phyloP scores from a whole-genome alignment of 2,888 invertebrate genomes.

The Cosmia pyralina region DNA sequence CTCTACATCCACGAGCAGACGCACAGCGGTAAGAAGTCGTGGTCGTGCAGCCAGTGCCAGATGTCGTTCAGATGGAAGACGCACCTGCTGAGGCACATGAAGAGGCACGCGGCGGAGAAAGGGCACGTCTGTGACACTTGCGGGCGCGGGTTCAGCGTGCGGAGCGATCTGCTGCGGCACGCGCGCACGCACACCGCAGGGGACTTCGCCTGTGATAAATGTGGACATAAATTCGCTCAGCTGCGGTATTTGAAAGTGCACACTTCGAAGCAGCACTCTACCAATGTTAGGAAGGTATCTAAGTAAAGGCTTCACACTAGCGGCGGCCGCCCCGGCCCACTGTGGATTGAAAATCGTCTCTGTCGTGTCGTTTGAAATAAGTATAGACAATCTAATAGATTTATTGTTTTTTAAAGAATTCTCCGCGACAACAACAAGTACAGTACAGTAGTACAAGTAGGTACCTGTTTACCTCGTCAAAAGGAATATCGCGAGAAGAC shows the following conservation, averaged over 20 bases:
- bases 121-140: slow-evolving; percentile 85
- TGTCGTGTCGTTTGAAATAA: too few relatives aligned
- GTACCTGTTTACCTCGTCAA: too few relatives aligned
- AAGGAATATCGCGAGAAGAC: too few relatives aligned
- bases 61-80: slow-evolving; percentile 86
- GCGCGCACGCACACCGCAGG: slow-evolving; percentile 84
- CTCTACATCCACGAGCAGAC: slow-evolving; percentile 88
- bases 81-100: slow-evolving; percentile 83
- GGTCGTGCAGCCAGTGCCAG: slow-evolving; percentile 76
- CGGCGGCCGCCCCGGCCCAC: not conserved
- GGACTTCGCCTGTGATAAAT: slow-evolving; percentile 82
- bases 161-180: slow-evolving; percentile 87
- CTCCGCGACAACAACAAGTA: too few relatives aligned
- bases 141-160: slow-evolving; percentile 84
- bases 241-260: slow-evolving; percentile 89
- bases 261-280: slow-evolving; percentile 75
- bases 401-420: too few relatives aligned
- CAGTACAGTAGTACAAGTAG: too few relatives aligned
- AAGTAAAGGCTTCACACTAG: slow-evolving; percentile 1
- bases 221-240: slow-evolving; percentile 86
- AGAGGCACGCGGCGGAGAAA: slow-evolving; percentile 81
- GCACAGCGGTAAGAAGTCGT: slow-evolving; percentile 68
- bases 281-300: not conserved
- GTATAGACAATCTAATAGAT: too few relatives aligned
- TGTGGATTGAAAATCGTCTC: too few relatives aligned